Percentiles rank a stretch among this genome's conserved stretches.
phyloP scores from a whole-genome alignment of 2,888 invertebrate genomes.

The Acanthosepion lycidas region DNA sequence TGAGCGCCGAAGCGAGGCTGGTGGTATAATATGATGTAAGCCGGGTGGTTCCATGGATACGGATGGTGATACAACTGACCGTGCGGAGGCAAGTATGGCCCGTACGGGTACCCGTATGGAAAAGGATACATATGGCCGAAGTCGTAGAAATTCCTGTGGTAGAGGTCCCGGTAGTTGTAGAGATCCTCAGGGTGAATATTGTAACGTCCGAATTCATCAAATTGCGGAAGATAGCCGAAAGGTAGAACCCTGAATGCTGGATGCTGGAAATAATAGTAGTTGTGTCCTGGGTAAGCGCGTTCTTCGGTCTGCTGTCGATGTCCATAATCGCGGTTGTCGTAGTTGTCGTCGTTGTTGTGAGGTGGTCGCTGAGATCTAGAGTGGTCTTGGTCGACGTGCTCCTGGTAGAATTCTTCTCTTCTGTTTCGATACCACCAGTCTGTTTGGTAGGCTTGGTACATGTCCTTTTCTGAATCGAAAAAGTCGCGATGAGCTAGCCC shows the following conservation, averaged over 20 bases:
- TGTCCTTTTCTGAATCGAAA: not conserved
- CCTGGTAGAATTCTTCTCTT: not conserved
- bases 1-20: not conserved
- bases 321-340: not conserved
- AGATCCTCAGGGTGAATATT: not conserved
- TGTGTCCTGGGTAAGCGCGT: not conserved
- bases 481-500: not conserved
- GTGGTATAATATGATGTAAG: not conserved
- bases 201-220: not conserved
- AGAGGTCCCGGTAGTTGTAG: not conserved
- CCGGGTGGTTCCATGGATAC: not conserved
- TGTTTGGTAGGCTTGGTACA: not conserved
- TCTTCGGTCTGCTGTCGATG: not conserved
- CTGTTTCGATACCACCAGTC: not conserved
- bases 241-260: not conserved
- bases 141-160: slow-evolving; percentile 7
- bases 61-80: not conserved
- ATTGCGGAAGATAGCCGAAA: not conserved
- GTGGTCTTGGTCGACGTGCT: not conserved
- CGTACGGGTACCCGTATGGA: not conserved
- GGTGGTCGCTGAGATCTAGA: not conserved
- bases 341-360: not conserved
- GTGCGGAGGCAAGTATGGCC: not conserved
- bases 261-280: not conserved
- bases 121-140: not conserved